A percentile compares a stretch with the other conserved stretches of the same genome.
Evolutionary conservation across 1,140 invertebrate species (phyloP).

Genomic region (Eufriesea mexicana): DNA sequence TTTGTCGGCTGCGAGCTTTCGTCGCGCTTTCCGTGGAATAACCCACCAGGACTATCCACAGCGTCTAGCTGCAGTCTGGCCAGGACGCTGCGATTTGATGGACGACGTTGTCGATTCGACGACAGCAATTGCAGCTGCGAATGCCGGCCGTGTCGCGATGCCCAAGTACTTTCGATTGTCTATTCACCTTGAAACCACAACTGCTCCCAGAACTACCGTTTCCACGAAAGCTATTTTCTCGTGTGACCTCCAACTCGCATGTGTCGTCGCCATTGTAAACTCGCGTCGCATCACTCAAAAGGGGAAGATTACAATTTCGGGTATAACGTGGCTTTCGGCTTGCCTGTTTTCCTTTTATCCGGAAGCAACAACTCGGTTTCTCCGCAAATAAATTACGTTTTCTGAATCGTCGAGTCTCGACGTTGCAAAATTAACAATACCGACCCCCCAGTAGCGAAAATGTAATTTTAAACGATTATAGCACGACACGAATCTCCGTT

Average conservation of each 20-base stretch:
- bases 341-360: no score
- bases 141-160: conserved; percentile 11
- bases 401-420: no score
- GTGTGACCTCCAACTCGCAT: not conserved
- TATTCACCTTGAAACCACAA: conserved; percentile 50
- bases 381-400: not conserved
- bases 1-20: not conserved
- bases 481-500: no score
- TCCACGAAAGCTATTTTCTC: conserved; percentile 16
- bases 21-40: not conserved
- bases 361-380: not conserved
- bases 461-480: no score
- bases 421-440: no score
- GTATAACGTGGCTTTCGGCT: no score
- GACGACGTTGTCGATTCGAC: conserved; percentile 48
- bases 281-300: no score
- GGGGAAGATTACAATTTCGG: not conserved
- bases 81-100: conserved; percentile 46
- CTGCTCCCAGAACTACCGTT: conserved; percentile 18
- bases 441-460: no score
- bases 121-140: conserved; percentile 25
- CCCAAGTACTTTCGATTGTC: conserved; percentile 47
- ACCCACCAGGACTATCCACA: not conserved
- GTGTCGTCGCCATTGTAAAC: not conserved
- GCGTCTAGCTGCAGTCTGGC: conserved; percentile 9